Evolutionary conservation across 1,140 invertebrate species (phyloP).

Genomic region (Drosophila sturtevanti): DNA sequence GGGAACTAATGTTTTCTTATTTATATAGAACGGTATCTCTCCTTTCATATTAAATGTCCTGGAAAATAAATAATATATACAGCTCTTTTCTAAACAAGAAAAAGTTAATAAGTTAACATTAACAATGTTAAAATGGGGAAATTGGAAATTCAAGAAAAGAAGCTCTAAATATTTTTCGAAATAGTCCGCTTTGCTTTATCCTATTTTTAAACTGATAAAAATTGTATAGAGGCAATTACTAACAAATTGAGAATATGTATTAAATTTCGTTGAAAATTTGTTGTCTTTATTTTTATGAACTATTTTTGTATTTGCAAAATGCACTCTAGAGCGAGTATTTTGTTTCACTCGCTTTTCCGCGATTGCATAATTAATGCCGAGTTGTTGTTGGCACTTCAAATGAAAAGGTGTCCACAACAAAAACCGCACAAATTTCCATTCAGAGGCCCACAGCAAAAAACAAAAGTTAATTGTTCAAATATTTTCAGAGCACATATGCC

Average conservation of each 20-base stretch:
- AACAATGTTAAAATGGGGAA: too few relatives aligned
- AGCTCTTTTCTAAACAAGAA: too few relatives aligned
- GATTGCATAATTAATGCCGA: constrained; percentile 55
- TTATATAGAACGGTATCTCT: too few relatives aligned
- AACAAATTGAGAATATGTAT: not conserved
- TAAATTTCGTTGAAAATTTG: not conserved
- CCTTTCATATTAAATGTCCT: too few relatives aligned
- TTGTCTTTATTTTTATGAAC: constrained; percentile 27
- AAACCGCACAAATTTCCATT: constrained; percentile 44
- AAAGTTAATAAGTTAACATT: too few relatives aligned
- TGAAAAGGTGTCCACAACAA: constrained; percentile 40
- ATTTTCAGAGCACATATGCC: constrained; percentile 53
- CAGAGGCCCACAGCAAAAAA: constrained; percentile 36
- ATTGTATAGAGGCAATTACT: too few relatives aligned
- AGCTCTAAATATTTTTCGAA: too few relatives aligned
- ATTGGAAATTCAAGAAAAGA: too few relatives aligned
- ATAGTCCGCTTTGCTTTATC: too few relatives aligned
- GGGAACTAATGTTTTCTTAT: too few relatives aligned
- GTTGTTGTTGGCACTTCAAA: constrained; percentile 30
- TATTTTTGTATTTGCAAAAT: constrained; percentile 15
- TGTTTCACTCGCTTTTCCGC: constrained; percentile 2
- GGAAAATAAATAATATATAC: too few relatives aligned
- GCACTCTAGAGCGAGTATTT: not conserved
- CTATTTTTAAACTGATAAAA: too few relatives aligned
- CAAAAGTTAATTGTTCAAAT: constrained; percentile 63